A percentile compares a stretch with the other conserved stretches of the same genome.
phyloP scores from a whole-genome alignment of 2,888 invertebrate genomes.

The Chymomyza amoena region DNA sequence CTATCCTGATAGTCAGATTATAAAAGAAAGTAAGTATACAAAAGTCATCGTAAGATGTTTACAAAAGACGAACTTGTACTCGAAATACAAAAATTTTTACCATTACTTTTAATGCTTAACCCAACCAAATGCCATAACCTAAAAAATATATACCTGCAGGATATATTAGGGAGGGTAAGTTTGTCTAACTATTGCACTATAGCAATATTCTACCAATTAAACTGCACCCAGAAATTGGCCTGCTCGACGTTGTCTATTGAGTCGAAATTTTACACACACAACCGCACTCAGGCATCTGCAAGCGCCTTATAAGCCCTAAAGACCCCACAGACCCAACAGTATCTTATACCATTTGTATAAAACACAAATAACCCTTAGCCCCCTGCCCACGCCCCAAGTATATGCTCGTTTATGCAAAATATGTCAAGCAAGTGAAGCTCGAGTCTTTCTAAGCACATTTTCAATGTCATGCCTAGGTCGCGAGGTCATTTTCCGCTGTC shows the following conservation, averaged over 20 bases:
- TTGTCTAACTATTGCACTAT: slow-evolving; percentile 50
- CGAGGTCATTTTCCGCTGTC: slow-evolving; percentile 95
- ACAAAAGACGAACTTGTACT: background rate
- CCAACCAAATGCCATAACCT: slow-evolving; percentile 52
- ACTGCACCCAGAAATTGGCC: slow-evolving; percentile 39
- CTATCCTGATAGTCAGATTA: slow-evolving; percentile 87
- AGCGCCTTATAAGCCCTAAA: slow-evolving; percentile 18
- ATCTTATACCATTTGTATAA: background rate
- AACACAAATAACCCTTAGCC: slow-evolving; percentile 7
- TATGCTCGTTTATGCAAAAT: background rate
- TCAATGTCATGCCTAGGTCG: slow-evolving; percentile 82
- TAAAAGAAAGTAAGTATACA: slow-evolving; percentile 89
- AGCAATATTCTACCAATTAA: background rate
- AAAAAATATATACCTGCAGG: slow-evolving; percentile 66
- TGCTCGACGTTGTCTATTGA: slow-evolving; percentile 21
- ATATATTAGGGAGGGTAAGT: slow-evolving; percentile 80
- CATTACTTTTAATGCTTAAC: slow-evolving; percentile 50
- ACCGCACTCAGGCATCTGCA: slow-evolving; percentile 28
- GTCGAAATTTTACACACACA: slow-evolving; percentile 23
- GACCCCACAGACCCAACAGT: background rate
- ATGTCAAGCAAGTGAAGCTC: background rate
- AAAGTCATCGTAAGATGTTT: slow-evolving; percentile 51
- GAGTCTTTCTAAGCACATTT: slow-evolving; percentile 12
- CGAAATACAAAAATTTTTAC: slow-evolving; percentile 1
- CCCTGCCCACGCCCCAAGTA: background rate